These are phyloP conservation scores for Cottoperca gobio DNA, from an alignment of 2,797 vertebrate species.

Conservation along the genomic window DNA sequence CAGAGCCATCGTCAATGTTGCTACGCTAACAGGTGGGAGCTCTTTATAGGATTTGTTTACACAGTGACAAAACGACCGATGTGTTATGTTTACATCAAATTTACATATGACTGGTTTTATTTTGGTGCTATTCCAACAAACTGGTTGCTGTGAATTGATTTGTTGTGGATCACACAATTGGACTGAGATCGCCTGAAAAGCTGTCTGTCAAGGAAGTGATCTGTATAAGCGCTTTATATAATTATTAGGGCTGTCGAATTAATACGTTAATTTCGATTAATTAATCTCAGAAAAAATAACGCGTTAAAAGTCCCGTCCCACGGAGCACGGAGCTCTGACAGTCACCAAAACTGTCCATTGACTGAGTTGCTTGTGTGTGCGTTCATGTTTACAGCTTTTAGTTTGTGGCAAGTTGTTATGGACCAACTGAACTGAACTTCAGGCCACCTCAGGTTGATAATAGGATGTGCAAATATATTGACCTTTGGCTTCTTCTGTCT, in stretches of 20 bases:
- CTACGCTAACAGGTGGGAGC: slow-evolving; percentile 92
- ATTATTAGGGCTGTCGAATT: no score
- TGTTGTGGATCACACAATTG: neutral
- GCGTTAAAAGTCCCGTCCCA: no score
- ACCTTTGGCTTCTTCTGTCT: slow-evolving; percentile 5
- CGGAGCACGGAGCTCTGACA: no score
- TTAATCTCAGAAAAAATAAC: no score
- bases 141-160: neutral
- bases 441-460: neutral
- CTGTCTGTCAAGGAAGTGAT: neutral
- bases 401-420: neutral
- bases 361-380: neutral
- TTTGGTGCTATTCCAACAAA: neutral
- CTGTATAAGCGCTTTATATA: no score
- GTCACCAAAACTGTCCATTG: neutral
- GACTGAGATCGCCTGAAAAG: neutral
- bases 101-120: neutral
- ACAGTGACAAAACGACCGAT: neutral
- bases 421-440: neutral
- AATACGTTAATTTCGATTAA: no score
- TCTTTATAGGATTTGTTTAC: neutral
- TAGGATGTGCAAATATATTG: neutral
- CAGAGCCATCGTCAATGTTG: slow-evolving; percentile 91
- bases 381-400: neutral
- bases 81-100: neutral